These are phyloP conservation scores for Tenrec ecaudatus DNA, from an alignment of 2,113 vertebrate genomes.

Conservation along the genomic window DNA sequence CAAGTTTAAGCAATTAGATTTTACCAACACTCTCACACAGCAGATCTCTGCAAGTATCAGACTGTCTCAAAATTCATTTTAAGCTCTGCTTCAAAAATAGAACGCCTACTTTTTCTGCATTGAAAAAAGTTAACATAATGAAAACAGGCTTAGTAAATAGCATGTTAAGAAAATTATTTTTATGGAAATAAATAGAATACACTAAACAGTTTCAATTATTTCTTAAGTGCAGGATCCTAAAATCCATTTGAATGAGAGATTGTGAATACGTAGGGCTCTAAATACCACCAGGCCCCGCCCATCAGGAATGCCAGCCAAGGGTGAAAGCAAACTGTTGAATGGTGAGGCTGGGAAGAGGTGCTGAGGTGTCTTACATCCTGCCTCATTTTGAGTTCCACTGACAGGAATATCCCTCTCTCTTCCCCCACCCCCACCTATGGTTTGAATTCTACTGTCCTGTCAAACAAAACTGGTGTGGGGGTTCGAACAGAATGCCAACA, in stretches of 20 bases:
- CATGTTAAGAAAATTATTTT: constrained; percentile 32
- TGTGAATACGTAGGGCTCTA: constrained; percentile 27
- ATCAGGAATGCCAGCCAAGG: neutral
- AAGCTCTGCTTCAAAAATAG: neutral
- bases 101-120: constrained; percentile 34
- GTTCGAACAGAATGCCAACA: neutral
- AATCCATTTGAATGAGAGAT: constrained; percentile 56
- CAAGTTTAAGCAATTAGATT: constrained; percentile 28
- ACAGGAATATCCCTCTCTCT: neutral
- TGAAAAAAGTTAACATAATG: constrained; percentile 33
- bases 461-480: neutral
- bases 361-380: neutral
- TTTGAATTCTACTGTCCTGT: too few relatives aligned
- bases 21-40: constrained; percentile 37
- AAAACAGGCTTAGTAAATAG: constrained; percentile 49
- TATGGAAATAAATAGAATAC: constrained; percentile 43
- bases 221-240: constrained; percentile 9
- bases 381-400: neutral
- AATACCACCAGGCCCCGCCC: neutral
- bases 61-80: constrained; percentile 26
- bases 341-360: neutral
- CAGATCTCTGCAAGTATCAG: constrained; percentile 20
- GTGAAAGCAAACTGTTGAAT: neutral
- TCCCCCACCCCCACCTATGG: too few relatives aligned
- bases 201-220: neutral